Conservation (phyloP, 2,888 invertebrate genomes). For the Limnephilus auricula region DNA sequence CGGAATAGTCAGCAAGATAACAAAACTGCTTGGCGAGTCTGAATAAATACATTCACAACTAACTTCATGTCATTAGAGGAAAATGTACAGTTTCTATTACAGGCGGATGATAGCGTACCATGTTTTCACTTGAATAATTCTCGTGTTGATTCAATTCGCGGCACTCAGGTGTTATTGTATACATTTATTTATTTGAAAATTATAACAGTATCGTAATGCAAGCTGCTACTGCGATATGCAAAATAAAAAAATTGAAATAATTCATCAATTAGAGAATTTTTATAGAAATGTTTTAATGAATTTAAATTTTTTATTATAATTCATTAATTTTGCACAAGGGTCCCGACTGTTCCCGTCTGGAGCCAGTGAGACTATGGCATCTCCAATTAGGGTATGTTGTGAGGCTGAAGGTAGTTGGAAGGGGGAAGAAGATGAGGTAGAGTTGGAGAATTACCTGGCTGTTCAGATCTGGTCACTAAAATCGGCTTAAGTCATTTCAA, state of each 20-base stretch:
- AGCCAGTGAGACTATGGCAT: too few species aligned
- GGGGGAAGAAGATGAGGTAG: too few species aligned
- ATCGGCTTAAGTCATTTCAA: too few species aligned
- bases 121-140: neutral
- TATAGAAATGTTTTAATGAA: too few species aligned
- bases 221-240: neutral
- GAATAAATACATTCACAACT: neutral
- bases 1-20: constrained; percentile 31
- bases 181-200: neutral
- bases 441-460: too few species aligned
- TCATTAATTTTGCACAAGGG: too few species aligned
- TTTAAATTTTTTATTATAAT: too few species aligned
- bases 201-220: neutral
- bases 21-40: neutral
- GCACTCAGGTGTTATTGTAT: neutral
- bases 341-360: too few species aligned
- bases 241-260: neutral
- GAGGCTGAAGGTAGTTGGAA: too few species aligned
- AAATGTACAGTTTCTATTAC: neutral
- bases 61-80: neutral
- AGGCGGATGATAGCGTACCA: neutral
- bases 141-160: neutral
- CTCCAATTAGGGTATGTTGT: too few species aligned
- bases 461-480: too few species aligned
- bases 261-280: too few species aligned